Evolutionary conservation across 2,888 invertebrate genomes (phyloP).

Genomic region (Hirtodrosophila histrioides): DNA sequence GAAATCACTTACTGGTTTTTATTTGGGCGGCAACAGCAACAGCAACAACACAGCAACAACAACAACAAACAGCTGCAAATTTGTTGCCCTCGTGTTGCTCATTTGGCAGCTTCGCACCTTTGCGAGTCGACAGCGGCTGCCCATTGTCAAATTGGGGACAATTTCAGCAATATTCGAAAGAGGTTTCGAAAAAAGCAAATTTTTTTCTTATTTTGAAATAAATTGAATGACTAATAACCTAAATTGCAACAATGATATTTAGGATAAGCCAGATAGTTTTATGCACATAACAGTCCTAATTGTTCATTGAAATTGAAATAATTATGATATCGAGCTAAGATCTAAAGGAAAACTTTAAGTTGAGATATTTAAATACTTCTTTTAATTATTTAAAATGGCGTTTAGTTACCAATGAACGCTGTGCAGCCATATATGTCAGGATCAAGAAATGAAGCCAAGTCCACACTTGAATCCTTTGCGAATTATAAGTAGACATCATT

Average conservation of each 20-base stretch:
- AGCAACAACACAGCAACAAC: conserved; percentile 38
- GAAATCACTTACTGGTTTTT: conserved; percentile 81
- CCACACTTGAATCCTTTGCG: too few relatives aligned
- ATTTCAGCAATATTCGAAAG: conserved; percentile 41
- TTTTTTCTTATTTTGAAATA: not conserved
- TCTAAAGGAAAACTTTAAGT: too few relatives aligned
- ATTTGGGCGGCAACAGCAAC: conserved; percentile 46
- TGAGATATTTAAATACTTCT: too few relatives aligned
- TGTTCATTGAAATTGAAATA: too few relatives aligned
- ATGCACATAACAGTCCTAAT: too few relatives aligned
- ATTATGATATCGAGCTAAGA: too few relatives aligned
- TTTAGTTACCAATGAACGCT: too few relatives aligned
- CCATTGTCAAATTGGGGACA: conserved; percentile 65
- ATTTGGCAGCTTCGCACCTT: conserved; percentile 79
- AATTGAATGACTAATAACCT: conserved; percentile 39
- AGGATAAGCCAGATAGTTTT: conserved; percentile 4
- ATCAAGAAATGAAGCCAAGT: too few relatives aligned
- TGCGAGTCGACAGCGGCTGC: conserved; percentile 37
- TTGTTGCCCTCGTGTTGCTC: conserved; percentile 79
- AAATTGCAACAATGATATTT: conserved; percentile 24
- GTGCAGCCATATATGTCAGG: too few relatives aligned
- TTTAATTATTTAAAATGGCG: too few relatives aligned
- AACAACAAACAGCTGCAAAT: conserved; percentile 66
- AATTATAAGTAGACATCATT: too few relatives aligned
- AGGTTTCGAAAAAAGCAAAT: conserved; percentile 20